Evolutionary conservation across 1,140 invertebrate species (phyloP).

Genomic region (Aleiodes sp.): DNA sequence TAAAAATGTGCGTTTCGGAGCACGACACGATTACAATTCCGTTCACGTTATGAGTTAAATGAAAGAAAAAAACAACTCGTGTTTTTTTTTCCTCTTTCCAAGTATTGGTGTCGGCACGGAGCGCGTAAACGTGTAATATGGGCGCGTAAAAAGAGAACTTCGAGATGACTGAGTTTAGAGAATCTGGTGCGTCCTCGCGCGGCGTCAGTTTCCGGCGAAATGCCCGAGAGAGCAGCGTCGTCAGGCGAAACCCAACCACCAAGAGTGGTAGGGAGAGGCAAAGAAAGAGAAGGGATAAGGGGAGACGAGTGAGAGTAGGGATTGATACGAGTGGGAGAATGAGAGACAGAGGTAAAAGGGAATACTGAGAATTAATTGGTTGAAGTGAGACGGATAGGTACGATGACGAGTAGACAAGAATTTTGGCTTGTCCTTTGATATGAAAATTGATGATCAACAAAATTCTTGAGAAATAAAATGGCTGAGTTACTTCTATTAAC

Average conservation of each 20-base stretch:
- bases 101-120: slow-evolving; percentile 16
- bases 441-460: background rate
- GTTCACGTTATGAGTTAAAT: slow-evolving; percentile 4
- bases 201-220: slow-evolving; percentile 66
- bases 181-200: slow-evolving; percentile 53
- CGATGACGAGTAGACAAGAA: slow-evolving; percentile 11
- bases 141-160: slow-evolving; percentile 36
- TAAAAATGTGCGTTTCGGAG: slow-evolving; percentile 6
- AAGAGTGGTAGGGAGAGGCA: background rate
- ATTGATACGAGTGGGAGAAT: slow-evolving; percentile 28
- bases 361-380: slow-evolving; percentile 8
- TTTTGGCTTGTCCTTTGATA: slow-evolving; percentile 2
- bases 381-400: background rate
- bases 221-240: slow-evolving; percentile 62
- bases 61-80: background rate
- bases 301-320: background rate
- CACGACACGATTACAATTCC: background rate
- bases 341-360: slow-evolving; percentile 11
- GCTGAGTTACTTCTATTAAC: too few relatives aligned
- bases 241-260: slow-evolving; percentile 49
- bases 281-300: slow-evolving; percentile 14
- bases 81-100: slow-evolving; percentile 1
- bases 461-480: background rate
- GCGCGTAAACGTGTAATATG: slow-evolving; percentile 32
- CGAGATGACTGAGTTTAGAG: slow-evolving; percentile 24